These are phyloP conservation scores for Perizoma flavofasciatum DNA, from an alignment of 2,888 invertebrate genomes.

Conservation along the genomic window DNA sequence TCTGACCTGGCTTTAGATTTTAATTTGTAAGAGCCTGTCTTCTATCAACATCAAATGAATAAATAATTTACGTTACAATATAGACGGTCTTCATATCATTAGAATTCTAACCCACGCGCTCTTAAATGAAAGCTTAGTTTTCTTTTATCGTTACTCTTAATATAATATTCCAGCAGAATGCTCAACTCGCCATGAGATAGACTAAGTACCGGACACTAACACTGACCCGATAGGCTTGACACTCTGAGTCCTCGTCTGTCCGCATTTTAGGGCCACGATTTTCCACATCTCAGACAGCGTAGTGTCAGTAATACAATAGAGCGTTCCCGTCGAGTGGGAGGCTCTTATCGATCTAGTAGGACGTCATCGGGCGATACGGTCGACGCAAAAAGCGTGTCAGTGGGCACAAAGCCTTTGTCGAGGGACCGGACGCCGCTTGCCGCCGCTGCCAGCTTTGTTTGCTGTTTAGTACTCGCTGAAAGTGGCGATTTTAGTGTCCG, in stretches of 20 bases:
- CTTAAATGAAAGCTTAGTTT: too few relatives aligned
- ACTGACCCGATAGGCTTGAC: conserved; percentile 22
- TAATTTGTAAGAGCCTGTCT: too few relatives aligned
- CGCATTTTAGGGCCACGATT: conserved; percentile 73
- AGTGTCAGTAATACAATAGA: conserved; percentile 80
- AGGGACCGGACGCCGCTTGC: conserved; percentile 76
- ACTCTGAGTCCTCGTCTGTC: conserved; percentile 39
- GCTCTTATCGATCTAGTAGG: conserved; percentile 82
- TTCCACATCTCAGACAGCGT: conserved; percentile 79
- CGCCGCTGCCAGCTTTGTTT: conserved; percentile 74
- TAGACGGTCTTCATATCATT: too few relatives aligned
- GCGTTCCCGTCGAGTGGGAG: conserved; percentile 78
- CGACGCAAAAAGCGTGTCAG: conserved; percentile 82
- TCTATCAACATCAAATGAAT: too few relatives aligned
- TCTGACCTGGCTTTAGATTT: too few relatives aligned
- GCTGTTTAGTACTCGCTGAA: conserved; percentile 77
- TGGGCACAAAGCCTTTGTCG: conserved; percentile 80
- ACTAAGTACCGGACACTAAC: conserved; percentile 14
- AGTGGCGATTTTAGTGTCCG: conserved; percentile 73
- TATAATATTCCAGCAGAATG: conserved; percentile 1
- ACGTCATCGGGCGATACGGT: conserved; percentile 82
- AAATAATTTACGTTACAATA: too few relatives aligned
- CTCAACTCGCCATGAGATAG: conserved; percentile 1
- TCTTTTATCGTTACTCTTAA: background rate
- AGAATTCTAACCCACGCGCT: too few relatives aligned